Evolutionary conservation across 2,888 invertebrate species (phyloP).

Genomic region (Marasmarcha lunaedactyla): DNA sequence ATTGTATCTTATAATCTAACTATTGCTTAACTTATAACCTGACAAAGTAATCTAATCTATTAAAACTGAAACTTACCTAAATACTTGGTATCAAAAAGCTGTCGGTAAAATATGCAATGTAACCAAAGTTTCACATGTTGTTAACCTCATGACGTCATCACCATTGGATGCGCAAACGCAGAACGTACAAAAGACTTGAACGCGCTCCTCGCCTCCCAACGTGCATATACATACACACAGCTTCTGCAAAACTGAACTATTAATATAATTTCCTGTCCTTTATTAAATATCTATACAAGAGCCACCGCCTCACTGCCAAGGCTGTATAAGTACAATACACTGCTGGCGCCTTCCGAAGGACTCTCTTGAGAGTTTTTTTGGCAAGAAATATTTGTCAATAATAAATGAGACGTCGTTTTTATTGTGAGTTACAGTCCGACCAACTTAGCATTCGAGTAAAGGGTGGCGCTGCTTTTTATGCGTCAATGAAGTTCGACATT

Average conservation of each 20-base stretch:
- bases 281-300: constrained; percentile 29
- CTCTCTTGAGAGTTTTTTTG: constrained; percentile 41
- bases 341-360: constrained; percentile 62
- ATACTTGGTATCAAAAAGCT: too few species aligned
- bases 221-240: background rate
- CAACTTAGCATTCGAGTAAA: too few species aligned
- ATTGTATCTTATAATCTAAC: too few species aligned
- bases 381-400: constrained; percentile 68
- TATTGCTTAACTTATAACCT: too few species aligned
- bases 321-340: constrained; percentile 52
- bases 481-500: too few species aligned
- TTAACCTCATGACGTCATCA: background rate
- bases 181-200: constrained; percentile 49
- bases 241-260: constrained; percentile 11
- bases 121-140: background rate
- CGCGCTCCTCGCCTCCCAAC: constrained; percentile 28
- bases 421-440: constrained; percentile 30
- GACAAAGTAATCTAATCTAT: too few species aligned
- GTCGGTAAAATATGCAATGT: too few species aligned
- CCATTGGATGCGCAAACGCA: constrained; percentile 21
- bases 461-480: too few species aligned
- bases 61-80: too few species aligned
- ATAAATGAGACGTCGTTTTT: constrained; percentile 68
- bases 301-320: constrained; percentile 38
- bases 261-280: constrained; percentile 48